Evolutionary conservation across 2,888 invertebrate species (phyloP), one percentile per base, ranked within the genome.

Genomic region (Zelleria hepariella): DNA sequence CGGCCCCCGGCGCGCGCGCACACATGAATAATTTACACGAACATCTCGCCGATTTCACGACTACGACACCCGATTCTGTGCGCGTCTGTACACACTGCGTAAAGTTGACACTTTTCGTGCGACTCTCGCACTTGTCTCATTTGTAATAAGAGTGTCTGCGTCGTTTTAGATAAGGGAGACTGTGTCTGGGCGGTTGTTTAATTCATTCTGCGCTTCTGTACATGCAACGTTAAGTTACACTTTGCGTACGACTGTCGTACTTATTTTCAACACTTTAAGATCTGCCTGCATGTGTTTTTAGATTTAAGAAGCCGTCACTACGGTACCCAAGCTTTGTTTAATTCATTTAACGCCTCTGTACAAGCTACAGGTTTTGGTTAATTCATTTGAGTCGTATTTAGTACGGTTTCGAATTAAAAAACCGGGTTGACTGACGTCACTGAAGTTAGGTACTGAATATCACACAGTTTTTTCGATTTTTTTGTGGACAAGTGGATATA

Each of bases 1-100:
- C 70, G 74, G 75, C 78, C 82, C 80, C 77, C 80, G 48, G 47
- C 20, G 20, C 54, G 25, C 55, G 20, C 54, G 25, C 55, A 52
- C 75, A 86, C 84, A 87, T 88, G 87, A 87, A 88, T 88, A 85
- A 88, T 88, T 87, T 86, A 87, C 85, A 88, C 86, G 87, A 87
- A 86, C 86, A 85, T 86, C 86, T 87, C 85, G 82, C 84, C 87
- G 86, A 86, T 88, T 88, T 87, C 86, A 85, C 87, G 78, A 75
- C 72, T 77, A 82, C 32, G 32, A 42, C 32, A 42, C 79, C 81
- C 80, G 80, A 87, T 88, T 87, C 86, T 71, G 76, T 79, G 78
- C 82, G 83, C 85, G 84, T 84, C 56, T 75, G 79, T 75, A 74
- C 76, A 86, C 86, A 85, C 87, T 82, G 23, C 26, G 26, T 7